Conservation (phyloP, 2,113 vertebrate species). For the Eleginops maclovinus region DNA sequence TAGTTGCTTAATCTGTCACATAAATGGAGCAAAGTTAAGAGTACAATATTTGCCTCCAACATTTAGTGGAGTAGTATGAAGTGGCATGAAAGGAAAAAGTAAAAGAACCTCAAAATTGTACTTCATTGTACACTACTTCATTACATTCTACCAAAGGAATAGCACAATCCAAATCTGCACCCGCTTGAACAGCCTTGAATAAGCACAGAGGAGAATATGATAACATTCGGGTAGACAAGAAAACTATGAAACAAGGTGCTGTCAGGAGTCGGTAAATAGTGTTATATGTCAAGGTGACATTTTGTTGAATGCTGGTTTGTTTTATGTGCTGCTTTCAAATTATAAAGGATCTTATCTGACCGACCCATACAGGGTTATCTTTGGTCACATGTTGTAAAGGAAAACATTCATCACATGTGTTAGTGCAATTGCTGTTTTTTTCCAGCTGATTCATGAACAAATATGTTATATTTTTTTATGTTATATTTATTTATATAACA, state of each 20-base stretch:
- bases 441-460: too few relatives aligned
- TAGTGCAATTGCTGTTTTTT: not conserved
- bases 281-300: constrained; percentile 14
- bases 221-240: not conserved
- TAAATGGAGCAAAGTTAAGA: too few relatives aligned
- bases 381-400: not conserved
- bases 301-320: constrained; percentile 1
- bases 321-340: constrained; percentile 2
- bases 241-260: not conserved
- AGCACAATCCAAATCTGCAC: not conserved
- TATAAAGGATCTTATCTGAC: not conserved
- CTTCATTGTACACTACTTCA: too few relatives aligned
- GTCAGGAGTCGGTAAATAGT: not conserved
- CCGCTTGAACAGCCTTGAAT: not conserved
- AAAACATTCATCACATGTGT: not conserved
- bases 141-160: not conserved
- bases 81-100: too few relatives aligned
- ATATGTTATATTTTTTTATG: not conserved
- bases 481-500: not conserved
- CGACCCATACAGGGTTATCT: not conserved
- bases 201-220: not conserved
- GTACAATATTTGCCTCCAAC: too few relatives aligned
- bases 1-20: too few relatives aligned
- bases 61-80: too few relatives aligned
- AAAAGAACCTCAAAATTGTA: too few relatives aligned